Conservation (phyloP, 2,797 vertebrate species). For the Hozukius guyotensis region DNA sequence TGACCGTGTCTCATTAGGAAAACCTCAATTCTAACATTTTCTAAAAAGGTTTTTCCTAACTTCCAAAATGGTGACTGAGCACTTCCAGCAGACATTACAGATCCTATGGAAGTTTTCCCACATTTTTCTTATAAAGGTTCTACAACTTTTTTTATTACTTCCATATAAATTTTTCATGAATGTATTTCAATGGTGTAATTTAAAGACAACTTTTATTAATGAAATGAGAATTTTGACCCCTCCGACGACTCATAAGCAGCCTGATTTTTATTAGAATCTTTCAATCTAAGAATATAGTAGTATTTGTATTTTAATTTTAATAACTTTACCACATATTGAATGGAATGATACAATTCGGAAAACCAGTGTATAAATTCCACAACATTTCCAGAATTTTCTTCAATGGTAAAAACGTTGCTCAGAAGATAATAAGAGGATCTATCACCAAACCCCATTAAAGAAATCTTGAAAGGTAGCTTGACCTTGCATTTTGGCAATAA, state of each 20-base stretch:
- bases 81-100: background rate
- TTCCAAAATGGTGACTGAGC: background rate
- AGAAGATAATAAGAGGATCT: background rate
- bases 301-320: background rate
- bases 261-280: background rate
- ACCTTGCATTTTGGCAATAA: background rate
- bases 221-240: background rate
- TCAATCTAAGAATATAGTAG: background rate
- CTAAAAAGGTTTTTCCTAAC: background rate
- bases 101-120: background rate
- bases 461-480: background rate
- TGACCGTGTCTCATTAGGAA: background rate
- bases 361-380: background rate
- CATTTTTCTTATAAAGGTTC: background rate
- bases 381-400: background rate
- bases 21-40: background rate
- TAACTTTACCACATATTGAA: background rate
- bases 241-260: accelerated
- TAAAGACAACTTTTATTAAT: background rate
- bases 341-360: background rate
- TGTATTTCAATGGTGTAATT: background rate
- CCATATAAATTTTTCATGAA: background rate
- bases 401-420: background rate
- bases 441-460: background rate
- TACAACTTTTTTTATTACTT: background rate